Evolutionary conservation across 1,140 invertebrate species (phyloP), one percentile per base, ranked within the genome.

Genomic region (Drosophila aff.): DNA sequence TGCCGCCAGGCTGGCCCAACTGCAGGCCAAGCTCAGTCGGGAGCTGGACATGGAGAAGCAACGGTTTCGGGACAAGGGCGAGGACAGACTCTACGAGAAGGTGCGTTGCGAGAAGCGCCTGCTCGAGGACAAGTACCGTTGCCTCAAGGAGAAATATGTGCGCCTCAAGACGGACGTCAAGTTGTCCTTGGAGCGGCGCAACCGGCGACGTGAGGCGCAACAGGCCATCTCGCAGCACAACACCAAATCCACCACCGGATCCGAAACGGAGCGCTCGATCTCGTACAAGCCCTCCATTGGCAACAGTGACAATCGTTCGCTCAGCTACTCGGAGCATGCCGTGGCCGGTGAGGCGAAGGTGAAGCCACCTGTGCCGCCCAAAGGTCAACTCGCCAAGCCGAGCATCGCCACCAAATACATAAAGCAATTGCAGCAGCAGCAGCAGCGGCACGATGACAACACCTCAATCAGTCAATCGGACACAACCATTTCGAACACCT

Each of bases 111-210:
- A 96, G 82, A 96, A 96, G 76, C 94, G 96, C 4, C 87, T 96
- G 18, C 76, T 97, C 0, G 95, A 96, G 73, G 96, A 97, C 78
- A 97, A 97, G 83, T 97, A 97, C 83, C 94, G 94, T n/a, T 96
- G 95, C 60, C 93, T 97, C 21, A 97, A 97, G 91, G 96, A 97
- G 79, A 97, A 97, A 87, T 97, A 97, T 81, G 94, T 96, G 16
- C 94, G 96, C n/a, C 91, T 97, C 31, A 97, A 97, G 84, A 96
- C 95, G 10, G 96, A 97, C 62, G 95, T 97, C 4, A 96, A 96
- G 86, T 89, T 96, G 21, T 94, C 94, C 0, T 92, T 95, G 21
- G 95, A 96, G 77, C 94, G 94, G 59, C 93, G 95, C 81, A 82
- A 95, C 94, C 93, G 94, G 81, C 85, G 94, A 67, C 93, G 95